These are phyloP conservation scores for Pteronotus mesoamericanus DNA, from an alignment of 2,797 vertebrate genomes.

Conservation along the genomic window DNA sequence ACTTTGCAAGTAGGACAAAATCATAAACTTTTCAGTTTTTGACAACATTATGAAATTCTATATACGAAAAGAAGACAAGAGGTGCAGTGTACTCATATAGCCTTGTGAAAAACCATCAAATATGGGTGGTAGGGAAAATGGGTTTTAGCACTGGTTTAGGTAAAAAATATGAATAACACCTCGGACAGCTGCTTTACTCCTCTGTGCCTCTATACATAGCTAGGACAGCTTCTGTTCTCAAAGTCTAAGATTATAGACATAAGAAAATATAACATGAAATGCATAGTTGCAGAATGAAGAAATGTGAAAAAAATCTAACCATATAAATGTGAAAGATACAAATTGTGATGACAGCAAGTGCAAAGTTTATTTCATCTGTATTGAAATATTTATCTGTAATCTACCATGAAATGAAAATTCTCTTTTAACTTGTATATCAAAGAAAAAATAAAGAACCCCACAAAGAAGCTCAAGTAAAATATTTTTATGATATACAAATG, in stretches of 20 bases:
- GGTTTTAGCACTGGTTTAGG: background rate
- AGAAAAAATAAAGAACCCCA: slow-evolving; percentile 44
- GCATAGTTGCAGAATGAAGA: background rate
- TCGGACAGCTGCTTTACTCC: background rate
- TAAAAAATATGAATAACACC: background rate
- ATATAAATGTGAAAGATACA: slow-evolving; percentile 4
- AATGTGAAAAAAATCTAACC: background rate
- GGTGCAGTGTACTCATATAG: rapidly evolving
- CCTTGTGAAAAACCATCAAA: background rate
- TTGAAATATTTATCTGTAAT: slow-evolving; percentile 59
- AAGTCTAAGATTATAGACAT: background rate
- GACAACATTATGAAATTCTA: background rate
- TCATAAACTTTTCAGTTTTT: background rate
- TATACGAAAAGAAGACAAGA: background rate
- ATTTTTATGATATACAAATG: slow-evolving; percentile 60
- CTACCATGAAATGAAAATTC: slow-evolving; percentile 42
- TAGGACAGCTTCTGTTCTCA: background rate
- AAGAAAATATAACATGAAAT: background rate
- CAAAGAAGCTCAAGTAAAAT: slow-evolving; percentile 54
- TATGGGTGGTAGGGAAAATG: background rate
- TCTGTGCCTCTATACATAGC: background rate
- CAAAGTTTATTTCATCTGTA: slow-evolving; percentile 55
- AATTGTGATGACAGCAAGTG: slow-evolving; percentile 24
- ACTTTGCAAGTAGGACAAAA: background rate
- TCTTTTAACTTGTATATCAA: slow-evolving; percentile 66